phyloP scores from a whole-genome alignment of 2,113 vertebrate species.

The Anarrhichthys ocellatus region DNA sequence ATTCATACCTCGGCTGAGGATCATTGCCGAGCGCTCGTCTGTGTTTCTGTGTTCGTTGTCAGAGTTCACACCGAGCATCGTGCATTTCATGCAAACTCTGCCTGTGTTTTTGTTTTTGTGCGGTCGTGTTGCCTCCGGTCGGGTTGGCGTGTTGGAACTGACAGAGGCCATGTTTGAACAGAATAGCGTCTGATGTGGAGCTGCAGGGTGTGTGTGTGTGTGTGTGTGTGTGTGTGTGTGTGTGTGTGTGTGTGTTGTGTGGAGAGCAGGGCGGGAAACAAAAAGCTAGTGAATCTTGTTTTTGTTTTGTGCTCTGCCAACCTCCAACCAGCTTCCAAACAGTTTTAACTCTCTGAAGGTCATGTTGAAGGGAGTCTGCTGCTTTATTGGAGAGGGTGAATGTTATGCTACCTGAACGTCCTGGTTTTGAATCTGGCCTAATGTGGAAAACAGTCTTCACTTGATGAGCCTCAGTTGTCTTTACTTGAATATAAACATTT shows the following conservation, averaged over 20 bases:
- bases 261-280: slow-evolving; percentile 29
- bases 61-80: slow-evolving; percentile 3
- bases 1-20: slow-evolving; percentile 41
- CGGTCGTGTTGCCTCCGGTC: slow-evolving; percentile 42
- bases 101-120: slow-evolving; percentile 22
- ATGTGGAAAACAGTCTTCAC: background rate
- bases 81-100: background rate
- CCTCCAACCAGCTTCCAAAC: background rate
- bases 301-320: slow-evolving; percentile 13
- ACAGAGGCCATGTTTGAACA: slow-evolving; percentile 52
- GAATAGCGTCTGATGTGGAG: slow-evolving; percentile 32
- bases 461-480: background rate
- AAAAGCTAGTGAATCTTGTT: background rate
- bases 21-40: slow-evolving; percentile 25
- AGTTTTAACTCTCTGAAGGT: background rate
- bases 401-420: background rate
- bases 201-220: slow-evolving; percentile 30
- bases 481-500: background rate
- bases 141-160: slow-evolving; percentile 25
- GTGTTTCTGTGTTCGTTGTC: slow-evolving; percentile 22
- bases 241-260: background rate
- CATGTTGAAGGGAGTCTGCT: background rate
- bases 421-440: background rate
- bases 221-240: no score
- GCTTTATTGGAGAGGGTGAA: background rate